A percentile compares a stretch with the other conserved stretches of the same genome.
phyloP scores from a whole-genome alignment of 2,797 vertebrate genomes.

The Rhabdomys pumilio region DNA sequence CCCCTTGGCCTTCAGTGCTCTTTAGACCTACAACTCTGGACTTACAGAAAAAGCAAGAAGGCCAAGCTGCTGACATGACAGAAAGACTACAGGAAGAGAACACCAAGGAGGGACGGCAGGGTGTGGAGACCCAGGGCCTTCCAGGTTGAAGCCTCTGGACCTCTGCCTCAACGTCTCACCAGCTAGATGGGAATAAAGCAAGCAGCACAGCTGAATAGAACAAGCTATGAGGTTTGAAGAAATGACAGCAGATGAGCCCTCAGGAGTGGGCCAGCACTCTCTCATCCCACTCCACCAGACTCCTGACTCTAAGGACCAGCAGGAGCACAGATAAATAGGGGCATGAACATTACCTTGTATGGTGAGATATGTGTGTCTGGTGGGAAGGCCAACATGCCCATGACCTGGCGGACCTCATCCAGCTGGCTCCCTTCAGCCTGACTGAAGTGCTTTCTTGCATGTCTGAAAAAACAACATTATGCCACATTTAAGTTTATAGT shows the following conservation, averaged over 20 bases:
- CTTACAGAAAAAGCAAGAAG: neutral
- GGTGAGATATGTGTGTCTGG: slow-evolving; percentile 99
- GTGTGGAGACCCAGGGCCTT: no score
- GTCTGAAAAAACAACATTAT: slow-evolving; percentile 89
- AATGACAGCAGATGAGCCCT: neutral
- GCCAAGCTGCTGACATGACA: neutral
- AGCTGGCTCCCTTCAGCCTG: slow-evolving; percentile 98
- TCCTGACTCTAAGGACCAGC: neutral
- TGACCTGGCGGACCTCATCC: slow-evolving; percentile 99
- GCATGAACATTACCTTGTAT: slow-evolving; percentile 94
- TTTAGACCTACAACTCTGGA: neutral
- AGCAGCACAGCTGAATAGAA: no score
- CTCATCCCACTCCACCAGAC: no score
- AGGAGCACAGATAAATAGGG: accelerated
- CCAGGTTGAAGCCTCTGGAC: neutral
- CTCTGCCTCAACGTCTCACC: neutral
- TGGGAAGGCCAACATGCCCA: slow-evolving; percentile 99
- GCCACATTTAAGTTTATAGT: neutral
- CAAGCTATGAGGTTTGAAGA: neutral
- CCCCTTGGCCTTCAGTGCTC: neutral
- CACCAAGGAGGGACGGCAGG: neutral
- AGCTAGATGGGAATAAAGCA: neutral
- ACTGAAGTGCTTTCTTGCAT: slow-evolving; percentile 99
- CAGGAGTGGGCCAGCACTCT: no score
- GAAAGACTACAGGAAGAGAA: neutral